These are phyloP conservation scores for Manis pentadactyla DNA, from an alignment of 2,797 vertebrate genomes.

Conservation along the genomic window DNA sequence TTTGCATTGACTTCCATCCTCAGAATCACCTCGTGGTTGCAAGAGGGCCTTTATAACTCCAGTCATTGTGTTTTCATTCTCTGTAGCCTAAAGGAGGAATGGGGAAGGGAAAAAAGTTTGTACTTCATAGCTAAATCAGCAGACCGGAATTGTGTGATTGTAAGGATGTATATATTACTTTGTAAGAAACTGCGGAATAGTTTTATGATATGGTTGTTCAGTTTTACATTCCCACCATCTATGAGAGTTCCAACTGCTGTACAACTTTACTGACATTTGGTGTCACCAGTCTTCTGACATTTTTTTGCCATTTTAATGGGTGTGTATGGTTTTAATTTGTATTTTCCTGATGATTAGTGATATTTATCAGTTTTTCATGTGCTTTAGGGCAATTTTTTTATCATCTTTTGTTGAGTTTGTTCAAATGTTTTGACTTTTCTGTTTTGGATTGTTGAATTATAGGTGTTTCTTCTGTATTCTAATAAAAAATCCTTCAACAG, in stretches of 20 bases:
- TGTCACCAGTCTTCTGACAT: not conserved
- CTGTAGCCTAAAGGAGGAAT: not conserved
- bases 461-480: not conserved
- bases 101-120: not conserved
- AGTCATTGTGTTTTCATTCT: not conserved
- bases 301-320: not conserved
- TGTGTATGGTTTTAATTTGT: not conserved
- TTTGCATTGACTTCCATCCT: not conserved
- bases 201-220: not conserved
- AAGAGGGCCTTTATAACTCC: not conserved
- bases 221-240: not conserved
- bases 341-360: not conserved
- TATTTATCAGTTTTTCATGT: not conserved
- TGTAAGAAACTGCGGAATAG: not conserved
- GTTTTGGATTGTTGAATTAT: not conserved
- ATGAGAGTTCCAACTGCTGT: not conserved
- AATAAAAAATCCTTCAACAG: not conserved
- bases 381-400: not conserved
- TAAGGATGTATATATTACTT: not conserved
- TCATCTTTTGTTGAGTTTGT: not conserved
- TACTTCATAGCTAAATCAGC: not conserved
- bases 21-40: not conserved
- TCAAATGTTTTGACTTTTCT: not conserved
- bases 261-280: not conserved
- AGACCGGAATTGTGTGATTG: not conserved